Evolutionary conservation across 2,888 invertebrate species (phyloP), one percentile per base, ranked within the genome.

Genomic region (Dichetophora obliterata): DNA sequence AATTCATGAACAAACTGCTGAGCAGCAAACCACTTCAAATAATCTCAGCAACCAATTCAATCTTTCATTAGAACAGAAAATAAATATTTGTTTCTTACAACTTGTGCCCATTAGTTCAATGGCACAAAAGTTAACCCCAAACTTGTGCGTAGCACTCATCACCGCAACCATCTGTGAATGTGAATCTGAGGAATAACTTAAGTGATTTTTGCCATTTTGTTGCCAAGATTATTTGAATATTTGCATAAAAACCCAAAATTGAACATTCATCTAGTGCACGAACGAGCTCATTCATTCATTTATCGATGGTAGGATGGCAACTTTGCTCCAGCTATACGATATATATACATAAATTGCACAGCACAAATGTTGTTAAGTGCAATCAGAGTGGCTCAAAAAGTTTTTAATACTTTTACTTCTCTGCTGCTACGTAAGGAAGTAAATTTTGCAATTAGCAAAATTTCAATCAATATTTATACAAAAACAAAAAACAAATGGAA

Each of bases 171-270:
- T 43, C 6, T 43, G 11, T 43, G 43, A 11, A 43, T 43, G 43
- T 43, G 16, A 48, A 52, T 27, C 61, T 43, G 22, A 59, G 61
- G 31, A 72, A 43, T 48, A 48, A 48, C 72, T 61, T 72, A 48
- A 72, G 72, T 61, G 48, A 72, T 59, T 71, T 71, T 71, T 71
- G 71, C 14, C 37, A 71, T 57, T 71, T 70, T 71, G 57, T 37
- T 34, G 71, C 57, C n/a, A 19, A 59, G 43, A 72, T 16, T 61
- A 61, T 72, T 72, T 37, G 43, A n/a, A 14, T 61, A 37, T 72
- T 52, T 72, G 48, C 61, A 72, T 72, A 48, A 72, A 72, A 61
- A 43, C 57, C 72, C 14, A 37, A 57, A 61, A 72, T 72, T 61
- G 43, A 59, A 61, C 61, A 71, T 57, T 34, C 59, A 59, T 71